Evolutionary conservation across 2,113 vertebrate genomes (phyloP).

Genomic region (Australoheros scitulus): DNA sequence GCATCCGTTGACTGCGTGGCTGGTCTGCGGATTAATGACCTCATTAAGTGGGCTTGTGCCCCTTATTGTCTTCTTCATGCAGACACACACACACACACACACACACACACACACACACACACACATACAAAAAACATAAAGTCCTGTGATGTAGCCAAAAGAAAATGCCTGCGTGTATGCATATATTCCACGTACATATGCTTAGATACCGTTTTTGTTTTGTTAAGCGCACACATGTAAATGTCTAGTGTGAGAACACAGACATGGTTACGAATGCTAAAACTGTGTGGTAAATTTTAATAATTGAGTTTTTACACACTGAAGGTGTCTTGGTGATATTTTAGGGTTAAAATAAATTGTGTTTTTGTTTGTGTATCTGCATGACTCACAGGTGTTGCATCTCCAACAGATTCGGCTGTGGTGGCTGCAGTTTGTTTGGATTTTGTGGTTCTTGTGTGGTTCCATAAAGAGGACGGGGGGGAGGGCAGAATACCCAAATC

Average conservation of each 20-base stretch:
- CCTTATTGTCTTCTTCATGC: constrained; percentile 8
- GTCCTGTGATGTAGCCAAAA: not conserved
- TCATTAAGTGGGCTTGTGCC: constrained; percentile 34
- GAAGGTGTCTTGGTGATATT: not conserved
- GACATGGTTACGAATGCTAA: not conserved
- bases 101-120: not conserved
- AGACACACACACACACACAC: constrained; percentile 15
- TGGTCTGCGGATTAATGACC: constrained; percentile 54
- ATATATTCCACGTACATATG: not conserved
- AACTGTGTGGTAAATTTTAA: not conserved
- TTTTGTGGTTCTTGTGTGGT: constrained; percentile 26
- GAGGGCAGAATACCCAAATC: constrained; percentile 7
- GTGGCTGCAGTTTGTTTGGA: constrained; percentile 4
- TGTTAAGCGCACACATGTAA: not conserved
- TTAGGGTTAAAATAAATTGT: not conserved
- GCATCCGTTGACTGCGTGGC: constrained; percentile 44
- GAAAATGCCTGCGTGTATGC: not conserved
- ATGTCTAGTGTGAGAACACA: not conserved
- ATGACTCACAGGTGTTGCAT: not conserved
- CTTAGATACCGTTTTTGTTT: not conserved
- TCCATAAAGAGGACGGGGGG: not conserved
- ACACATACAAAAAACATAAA: not conserved
- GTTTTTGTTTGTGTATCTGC: not conserved
- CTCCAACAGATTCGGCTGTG: not conserved
- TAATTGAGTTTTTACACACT: not conserved